phyloP scores from a whole-genome alignment of 2,113 vertebrate species.

The Alligator mississippiensis region DNA sequence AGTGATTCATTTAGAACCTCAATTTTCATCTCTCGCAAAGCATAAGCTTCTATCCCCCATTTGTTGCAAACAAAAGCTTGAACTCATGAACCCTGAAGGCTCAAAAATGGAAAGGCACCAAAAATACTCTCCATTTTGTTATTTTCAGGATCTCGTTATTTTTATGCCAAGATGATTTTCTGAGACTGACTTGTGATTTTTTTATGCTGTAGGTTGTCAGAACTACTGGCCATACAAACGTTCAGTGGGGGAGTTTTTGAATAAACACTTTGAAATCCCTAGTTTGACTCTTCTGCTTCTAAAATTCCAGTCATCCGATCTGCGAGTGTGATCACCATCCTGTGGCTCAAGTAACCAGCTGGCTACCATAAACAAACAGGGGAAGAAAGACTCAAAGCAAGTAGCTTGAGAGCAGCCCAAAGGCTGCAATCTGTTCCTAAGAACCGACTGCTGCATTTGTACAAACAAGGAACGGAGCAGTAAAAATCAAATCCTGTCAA shows the following conservation, averaged over 20 bases:
- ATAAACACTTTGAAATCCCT: not conserved
- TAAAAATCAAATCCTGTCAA: not conserved
- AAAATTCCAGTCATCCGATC: not conserved
- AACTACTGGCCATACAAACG: not conserved
- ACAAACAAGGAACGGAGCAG: not conserved
- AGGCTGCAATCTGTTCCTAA: not conserved
- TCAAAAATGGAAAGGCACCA: not conserved
- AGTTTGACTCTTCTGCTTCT: not conserved
- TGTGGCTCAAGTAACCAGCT: not conserved
- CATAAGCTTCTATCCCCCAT: not conserved
- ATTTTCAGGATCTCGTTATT: not conserved
- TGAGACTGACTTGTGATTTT: not conserved
- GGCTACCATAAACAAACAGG: not conserved
- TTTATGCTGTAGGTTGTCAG: not conserved
- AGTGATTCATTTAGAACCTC: not conserved
- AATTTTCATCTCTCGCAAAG: not conserved
- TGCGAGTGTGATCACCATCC: not conserved
- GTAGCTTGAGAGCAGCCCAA: not conserved
- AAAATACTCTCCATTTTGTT: not conserved
- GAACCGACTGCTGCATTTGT: not conserved
- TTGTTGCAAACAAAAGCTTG: not conserved
- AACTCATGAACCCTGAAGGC: not conserved
- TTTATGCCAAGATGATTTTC: not conserved
- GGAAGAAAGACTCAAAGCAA: not conserved
- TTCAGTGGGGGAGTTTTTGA: not conserved